A percentile compares a stretch with the other conserved stretches of the same genome.
Conservation (phyloP, 1,140 invertebrate species). For the Cherax quadricarinatus region DNA sequence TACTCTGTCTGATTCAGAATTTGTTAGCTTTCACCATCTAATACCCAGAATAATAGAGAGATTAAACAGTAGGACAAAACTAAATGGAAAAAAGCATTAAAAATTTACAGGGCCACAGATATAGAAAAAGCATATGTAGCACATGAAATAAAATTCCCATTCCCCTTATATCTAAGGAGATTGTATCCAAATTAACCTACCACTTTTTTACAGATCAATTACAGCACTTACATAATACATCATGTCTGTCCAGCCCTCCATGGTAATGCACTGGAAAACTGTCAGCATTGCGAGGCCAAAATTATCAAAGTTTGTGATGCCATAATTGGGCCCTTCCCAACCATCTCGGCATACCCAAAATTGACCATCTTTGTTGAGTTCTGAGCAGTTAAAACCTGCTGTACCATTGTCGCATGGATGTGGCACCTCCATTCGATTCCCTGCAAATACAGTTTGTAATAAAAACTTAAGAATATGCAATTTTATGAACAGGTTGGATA, state of each 20-base stretch:
- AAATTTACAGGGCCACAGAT: too few relatives aligned
- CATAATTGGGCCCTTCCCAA: conserved; percentile 98
- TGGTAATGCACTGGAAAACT: conserved; percentile 99
- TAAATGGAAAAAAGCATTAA: too few relatives aligned
- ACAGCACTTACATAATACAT: conserved; percentile 95
- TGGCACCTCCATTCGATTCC: conserved; percentile 80
- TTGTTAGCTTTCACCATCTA: too few relatives aligned
- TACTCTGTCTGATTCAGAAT: too few relatives aligned
- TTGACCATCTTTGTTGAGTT: conserved; percentile 87
- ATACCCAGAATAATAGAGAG: too few relatives aligned
- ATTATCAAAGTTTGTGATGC: conserved; percentile 99
- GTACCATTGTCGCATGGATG: conserved; percentile 83
- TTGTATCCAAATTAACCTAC: background rate
- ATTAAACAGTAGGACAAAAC: too few relatives aligned
- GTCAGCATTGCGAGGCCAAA: conserved; percentile 99
- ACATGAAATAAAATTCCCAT: too few relatives aligned
- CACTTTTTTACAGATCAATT: background rate
- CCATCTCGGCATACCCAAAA: conserved; percentile 90
- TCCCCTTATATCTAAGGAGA: too few relatives aligned
- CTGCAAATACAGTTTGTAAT: background rate
- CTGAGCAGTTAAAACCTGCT: conserved; percentile 85
- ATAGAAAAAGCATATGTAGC: too few relatives aligned
- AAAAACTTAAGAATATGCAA: background rate
- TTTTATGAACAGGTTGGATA: too few relatives aligned
- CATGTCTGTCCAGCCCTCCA: conserved; percentile 99